phyloP scores from a whole-genome alignment of 2,797 vertebrate species.

The Pseudochirops corinnae region DNA sequence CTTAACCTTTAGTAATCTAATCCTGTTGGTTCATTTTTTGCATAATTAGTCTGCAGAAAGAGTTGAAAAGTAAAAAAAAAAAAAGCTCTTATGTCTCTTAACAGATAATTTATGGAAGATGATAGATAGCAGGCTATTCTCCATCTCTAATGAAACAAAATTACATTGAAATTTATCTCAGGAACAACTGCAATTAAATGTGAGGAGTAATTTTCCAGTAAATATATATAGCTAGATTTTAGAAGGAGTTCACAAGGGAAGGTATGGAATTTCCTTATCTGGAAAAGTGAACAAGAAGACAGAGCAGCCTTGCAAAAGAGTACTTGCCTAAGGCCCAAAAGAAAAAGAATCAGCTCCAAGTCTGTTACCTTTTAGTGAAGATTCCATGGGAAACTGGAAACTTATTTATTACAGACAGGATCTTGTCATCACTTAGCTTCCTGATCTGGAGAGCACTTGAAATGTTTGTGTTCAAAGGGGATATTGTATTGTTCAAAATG shows the following conservation, averaged over 20 bases:
- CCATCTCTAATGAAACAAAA: constrained; percentile 56
- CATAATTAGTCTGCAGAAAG: constrained; percentile 31
- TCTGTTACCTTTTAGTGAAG: constrained; percentile 1
- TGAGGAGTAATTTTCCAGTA: constrained; percentile 37
- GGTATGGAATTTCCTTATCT: constrained; percentile 27
- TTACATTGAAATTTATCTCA: constrained; percentile 53
- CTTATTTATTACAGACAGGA: not conserved
- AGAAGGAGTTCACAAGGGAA: constrained; percentile 16
- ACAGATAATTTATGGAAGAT: constrained; percentile 50
- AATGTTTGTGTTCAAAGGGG: not conserved
- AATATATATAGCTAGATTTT: not conserved
- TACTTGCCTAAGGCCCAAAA: constrained; percentile 43
- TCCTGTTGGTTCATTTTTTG: constrained; percentile 36
- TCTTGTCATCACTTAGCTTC: not conserved
- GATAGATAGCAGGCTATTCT: not conserved
- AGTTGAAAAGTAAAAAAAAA: constrained; percentile 33
- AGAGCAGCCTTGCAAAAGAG: constrained; percentile 54
- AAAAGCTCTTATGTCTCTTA: constrained; percentile 32
- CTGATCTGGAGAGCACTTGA: not conserved
- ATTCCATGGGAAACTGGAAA: not conserved
- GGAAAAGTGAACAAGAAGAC: not conserved
- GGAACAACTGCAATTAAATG: constrained; percentile 27
- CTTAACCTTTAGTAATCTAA: constrained; percentile 46
- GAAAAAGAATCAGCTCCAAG: constrained; percentile 28
- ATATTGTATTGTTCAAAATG: not conserved